Base-by-base conservation (phyloP, 2,888 invertebrate species). In the Dimorphilus gyrociliatus region DNA sequence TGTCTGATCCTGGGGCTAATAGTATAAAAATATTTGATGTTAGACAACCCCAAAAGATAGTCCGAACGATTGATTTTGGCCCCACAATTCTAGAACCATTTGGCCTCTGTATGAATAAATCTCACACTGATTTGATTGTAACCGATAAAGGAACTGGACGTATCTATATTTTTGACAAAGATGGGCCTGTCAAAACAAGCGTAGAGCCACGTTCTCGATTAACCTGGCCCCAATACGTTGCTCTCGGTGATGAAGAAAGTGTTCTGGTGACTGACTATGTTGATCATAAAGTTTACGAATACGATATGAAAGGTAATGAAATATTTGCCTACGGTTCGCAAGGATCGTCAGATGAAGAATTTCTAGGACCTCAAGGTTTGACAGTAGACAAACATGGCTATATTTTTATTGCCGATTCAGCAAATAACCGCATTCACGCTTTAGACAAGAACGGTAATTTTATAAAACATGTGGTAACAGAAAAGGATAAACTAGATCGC, bases 401-500 rank as follows among this genome's bases (percentile, higher is more conserved):
- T 17, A 31, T 28, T 23, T 17, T 36, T 4, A 19, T 36, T 2
- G 36, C 36, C 0, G 36, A 36, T 16, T 12, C 27, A 3, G 34
- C 23, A 8, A 33, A 36, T 26, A 24, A 26, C 13, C 27, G 34
- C 7, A 18, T 33, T 13, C 27, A 33, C 13, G 17, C 21, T 18
- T 15, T 37, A 12, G 32, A 26, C 18, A 6, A 8, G 6, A 10
- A 25, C 2, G 37, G 37, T 3, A 5, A 23, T 3, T 28, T 19
- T 21, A n/a, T 8, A 3, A 27, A 16, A 10, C 27, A 4, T 6
- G 16, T 26, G n/a, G 27, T 37, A 10, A 30, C 27, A 1, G 30
- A 33, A 33, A 35, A 35, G 19, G 37, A 35, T n/a, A 30, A 33
- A 4, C 10, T 37, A 19, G 29, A 8, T 2, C 33, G 33, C 12